A percentile compares a stretch with the other conserved stretches of the same genome.
Evolutionary conservation across 2,113 vertebrate genomes (phyloP).

Genomic region (Dascyllus trimaculatus): DNA sequence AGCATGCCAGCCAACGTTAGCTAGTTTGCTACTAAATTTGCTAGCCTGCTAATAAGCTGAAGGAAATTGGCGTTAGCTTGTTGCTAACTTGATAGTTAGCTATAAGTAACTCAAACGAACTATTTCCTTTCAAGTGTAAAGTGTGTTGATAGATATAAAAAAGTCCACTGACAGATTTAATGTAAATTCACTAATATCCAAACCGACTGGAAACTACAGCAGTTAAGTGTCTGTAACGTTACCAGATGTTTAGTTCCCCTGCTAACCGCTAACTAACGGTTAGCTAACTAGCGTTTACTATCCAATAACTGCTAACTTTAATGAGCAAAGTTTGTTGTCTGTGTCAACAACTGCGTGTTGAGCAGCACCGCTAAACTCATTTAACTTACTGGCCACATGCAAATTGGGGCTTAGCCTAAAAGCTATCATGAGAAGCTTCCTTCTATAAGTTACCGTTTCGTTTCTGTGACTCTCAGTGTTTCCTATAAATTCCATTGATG

Average conservation of each 20-base stretch:
- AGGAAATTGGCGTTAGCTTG: conserved; percentile 47
- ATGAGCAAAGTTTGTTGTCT: conserved; percentile 9
- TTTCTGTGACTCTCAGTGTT: neutral
- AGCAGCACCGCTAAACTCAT: neutral
- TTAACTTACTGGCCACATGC: neutral
- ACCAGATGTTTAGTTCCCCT: conserved; percentile 74
- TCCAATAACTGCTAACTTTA: neutral
- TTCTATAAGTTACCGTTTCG: neutral
- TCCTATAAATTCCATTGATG: neutral
- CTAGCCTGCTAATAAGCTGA: conserved; percentile 52
- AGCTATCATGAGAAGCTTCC: neutral
- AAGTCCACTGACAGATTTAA: neutral
- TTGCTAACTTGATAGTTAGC: conserved; percentile 25
- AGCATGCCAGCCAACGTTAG: conserved; percentile 59
- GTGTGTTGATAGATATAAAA: neutral
- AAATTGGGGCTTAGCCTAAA: neutral
- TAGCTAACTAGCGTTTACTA: conserved; percentile 16
- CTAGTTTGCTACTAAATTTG: conserved; percentile 19
- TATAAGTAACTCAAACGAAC: neutral
- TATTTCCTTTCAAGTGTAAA: neutral
- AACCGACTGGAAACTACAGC: neutral
- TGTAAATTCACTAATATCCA: rapidly evolving
- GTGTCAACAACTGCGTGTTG: neutral
- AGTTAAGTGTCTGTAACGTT: neutral
- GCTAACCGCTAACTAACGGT: conserved; percentile 38